A percentile compares a stretch with the other conserved stretches of the same genome.
These are phyloP conservation scores for Homalodisca vitripennis DNA, from an alignment of 1,140 invertebrate genomes.

Conservation along the genomic window DNA sequence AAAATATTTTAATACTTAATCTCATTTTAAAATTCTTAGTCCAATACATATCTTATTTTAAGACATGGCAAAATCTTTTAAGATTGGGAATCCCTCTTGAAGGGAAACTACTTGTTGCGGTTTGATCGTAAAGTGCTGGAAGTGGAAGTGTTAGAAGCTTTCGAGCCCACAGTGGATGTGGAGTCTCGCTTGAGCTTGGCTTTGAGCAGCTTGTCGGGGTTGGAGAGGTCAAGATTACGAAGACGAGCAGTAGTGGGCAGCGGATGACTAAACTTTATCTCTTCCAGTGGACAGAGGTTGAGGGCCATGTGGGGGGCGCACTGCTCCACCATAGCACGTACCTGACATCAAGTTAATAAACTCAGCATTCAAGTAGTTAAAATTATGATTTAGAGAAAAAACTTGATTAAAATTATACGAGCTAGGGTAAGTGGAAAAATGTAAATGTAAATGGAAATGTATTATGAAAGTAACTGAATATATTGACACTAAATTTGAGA, in stretches of 20 bases:
- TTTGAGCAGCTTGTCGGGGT: constrained; percentile 29
- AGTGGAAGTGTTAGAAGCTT: constrained; percentile 10
- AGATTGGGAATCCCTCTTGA: no score
- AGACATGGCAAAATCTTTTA: no score
- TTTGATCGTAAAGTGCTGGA: background rate
- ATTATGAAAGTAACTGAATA: no score
- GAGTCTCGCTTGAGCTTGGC: constrained; percentile 26
- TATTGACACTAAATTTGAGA: no score
- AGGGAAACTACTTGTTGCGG: no score
- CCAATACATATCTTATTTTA: no score
- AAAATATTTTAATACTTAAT: no score
- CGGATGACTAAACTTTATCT: constrained; percentile 40
- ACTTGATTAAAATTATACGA: no score
- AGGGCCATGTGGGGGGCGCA: constrained; percentile 44
- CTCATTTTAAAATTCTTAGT: no score
- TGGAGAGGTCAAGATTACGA: constrained; percentile 33
- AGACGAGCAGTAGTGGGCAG: constrained; percentile 40
- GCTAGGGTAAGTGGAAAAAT: no score
- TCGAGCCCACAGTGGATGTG: constrained; percentile 13
- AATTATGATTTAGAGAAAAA: no score
- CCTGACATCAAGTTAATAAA: background rate
- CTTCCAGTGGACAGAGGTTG: constrained; percentile 41
- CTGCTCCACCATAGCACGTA: constrained; percentile 37
- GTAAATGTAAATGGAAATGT: no score
- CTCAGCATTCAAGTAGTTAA: background rate